Evolutionary conservation across 2,113 vertebrate genomes (phyloP).

Genomic region (Zosterops borbonicus): DNA sequence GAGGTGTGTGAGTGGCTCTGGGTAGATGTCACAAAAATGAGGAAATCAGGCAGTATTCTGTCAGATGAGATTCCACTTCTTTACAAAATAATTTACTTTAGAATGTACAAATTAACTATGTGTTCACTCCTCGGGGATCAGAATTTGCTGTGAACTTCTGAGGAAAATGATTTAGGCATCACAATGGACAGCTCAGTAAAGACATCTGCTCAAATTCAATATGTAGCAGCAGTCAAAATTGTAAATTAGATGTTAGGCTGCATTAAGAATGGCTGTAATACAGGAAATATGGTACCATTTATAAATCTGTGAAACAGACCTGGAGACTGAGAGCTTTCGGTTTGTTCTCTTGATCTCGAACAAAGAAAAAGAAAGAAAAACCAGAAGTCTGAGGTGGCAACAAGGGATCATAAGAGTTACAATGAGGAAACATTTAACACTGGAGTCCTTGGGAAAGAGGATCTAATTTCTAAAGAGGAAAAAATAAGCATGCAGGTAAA

Average conservation of each 20-base stretch:
- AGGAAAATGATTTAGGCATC: neutral
- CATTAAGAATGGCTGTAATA: conserved; percentile 40
- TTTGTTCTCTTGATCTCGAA: conserved; percentile 43
- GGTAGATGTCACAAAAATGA: neutral
- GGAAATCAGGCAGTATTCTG: neutral
- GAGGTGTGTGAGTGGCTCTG: neutral
- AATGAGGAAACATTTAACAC: conserved; percentile 30
- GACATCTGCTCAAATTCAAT: conserved; percentile 57
- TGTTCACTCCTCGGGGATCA: neutral
- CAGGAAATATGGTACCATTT: conserved; percentile 53
- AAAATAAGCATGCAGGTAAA: conserved; percentile 2
- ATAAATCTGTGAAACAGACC: conserved; percentile 51
- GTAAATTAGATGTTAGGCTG: conserved; percentile 62
- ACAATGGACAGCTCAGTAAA: conserved; percentile 17
- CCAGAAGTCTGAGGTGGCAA: neutral
- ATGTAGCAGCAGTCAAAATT: conserved; percentile 42
- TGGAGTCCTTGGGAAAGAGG: neutral
- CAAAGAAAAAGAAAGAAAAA: conserved; percentile 18
- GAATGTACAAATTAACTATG: neutral
- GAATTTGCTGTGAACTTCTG: conserved; percentile 4
- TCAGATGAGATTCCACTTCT: neutral
- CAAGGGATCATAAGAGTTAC: neutral
- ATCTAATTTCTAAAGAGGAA: conserved; percentile 34
- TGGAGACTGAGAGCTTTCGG: neutral
- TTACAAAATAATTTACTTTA: neutral